Base-by-base conservation (phyloP, 2,888 invertebrate genomes). In the Scaptodrosophila latifasciaeformis region DNA sequence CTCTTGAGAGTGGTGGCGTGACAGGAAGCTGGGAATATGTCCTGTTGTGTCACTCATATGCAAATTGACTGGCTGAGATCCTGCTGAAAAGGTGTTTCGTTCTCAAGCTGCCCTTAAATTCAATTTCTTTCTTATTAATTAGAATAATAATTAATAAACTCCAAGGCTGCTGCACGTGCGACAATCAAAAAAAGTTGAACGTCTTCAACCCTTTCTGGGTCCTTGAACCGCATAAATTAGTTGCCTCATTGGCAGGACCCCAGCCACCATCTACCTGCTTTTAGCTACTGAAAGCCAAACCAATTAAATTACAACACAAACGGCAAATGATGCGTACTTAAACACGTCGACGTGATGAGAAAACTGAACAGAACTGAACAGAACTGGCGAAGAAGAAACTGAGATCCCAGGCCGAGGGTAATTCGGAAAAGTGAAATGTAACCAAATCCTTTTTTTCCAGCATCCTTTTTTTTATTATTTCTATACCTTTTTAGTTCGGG, bases 11-110 rank as follows among this genome's bases (percentile, higher is more conserved):
- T 5, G 15, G 7, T 17, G 15, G 68, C 61, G 67, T 77, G 70
- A 66, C 70, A 81, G 81, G 75, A 80, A 70, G 81, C 64, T 7
- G 51, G 67, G n/a, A n/a, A n/a, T n/a, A 63, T 77, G 76, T 77
- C 76, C 76, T 81, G 76, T 70, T 70, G 76, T 81, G 76, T 78
- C 76, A 77, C 76, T 81, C 79, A 81, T 77, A 77, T 77, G 81
- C 79, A 77, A 77, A 77, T 81, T 81, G 70, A n/a, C 66, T 59
- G 63, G 29, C 70, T 56, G 62, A 19, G 44, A 58, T 56, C 46
- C 57, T 15, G 37, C 37, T 17, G 7, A 7, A 7, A 3, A 24
- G 24, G 24, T 49, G 49, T 30, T 43, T 45, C 18, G 49, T 42
- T 40, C 12, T 12, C 31, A 17, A 10, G 10, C 29, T 55, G 43